Base-by-base conservation (phyloP, 1,140 invertebrate species). In the Cherax quadricarinatus region DNA sequence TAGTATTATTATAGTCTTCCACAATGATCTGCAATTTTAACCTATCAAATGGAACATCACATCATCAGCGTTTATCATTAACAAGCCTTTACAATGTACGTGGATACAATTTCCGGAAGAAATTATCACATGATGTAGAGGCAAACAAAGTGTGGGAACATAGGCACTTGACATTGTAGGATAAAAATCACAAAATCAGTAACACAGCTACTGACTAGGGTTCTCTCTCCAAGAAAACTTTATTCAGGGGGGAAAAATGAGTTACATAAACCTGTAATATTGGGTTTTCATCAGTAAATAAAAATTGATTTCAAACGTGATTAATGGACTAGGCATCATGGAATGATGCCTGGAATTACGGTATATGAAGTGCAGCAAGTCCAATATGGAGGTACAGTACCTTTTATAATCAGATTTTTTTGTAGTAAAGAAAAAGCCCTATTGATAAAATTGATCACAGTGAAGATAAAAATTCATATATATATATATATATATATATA, bases 1-100 rank as follows among this genome's bases (percentile, higher is more conserved):
- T 60, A 62, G 30, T n/a, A n/a, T 62, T 84, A 51, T 60, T 30
- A 60, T n/a, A 82, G 7, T 84, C 24, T 57, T 57, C n/a, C 4
- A 84, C 53, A 81, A 48, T 53, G 51, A 81, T 81, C 4, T 81
- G 79, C 79, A 81, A 48, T 5, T 49, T 51, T 51, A 81, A 21
- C 79, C 48, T 81, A 81, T 49, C 9, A 51, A 81, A 53, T 81
- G 51, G 14, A 51, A 80, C 14, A 70, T 70, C 66, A 70, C 66
- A 75, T 75, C 14, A 66, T 75, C 7, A 75, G 30, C 30, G 5
- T 75, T 75, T 30, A 30, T 75, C 70, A 75, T 30, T 4, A n/a
- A 30, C 70, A 75, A 75, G 30, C 70, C 21, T 30, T 75, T 21
- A 75, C 70, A 75, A 75, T 24, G n/a, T 30, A 75, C 24, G 30